Conservation (phyloP, 2,113 vertebrate species). For the Trogon surrucura region DNA sequence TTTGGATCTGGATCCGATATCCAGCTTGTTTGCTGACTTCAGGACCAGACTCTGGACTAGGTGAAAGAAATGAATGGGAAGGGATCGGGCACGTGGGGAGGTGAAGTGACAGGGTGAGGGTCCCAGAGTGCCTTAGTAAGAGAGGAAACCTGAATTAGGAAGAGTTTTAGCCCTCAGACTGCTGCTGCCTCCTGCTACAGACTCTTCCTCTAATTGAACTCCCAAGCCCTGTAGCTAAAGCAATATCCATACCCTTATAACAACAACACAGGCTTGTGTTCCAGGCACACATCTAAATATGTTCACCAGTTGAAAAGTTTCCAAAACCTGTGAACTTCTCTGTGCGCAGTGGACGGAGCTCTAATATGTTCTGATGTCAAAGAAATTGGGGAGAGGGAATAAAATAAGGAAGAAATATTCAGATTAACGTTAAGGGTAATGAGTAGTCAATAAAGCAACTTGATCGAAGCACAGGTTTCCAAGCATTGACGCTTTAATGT, state of each 20-base stretch:
- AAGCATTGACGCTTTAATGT: background rate
- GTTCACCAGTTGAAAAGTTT: slow-evolving; percentile 10
- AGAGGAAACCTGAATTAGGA: background rate
- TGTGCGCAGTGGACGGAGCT: background rate
- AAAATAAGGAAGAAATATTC: background rate
- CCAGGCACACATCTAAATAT: background rate
- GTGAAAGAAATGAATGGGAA: background rate
- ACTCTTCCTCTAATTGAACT: background rate
- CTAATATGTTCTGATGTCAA: background rate
- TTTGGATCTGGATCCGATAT: background rate
- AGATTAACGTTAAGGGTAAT: accelerated
- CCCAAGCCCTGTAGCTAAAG: background rate
- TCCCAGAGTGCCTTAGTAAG: background rate
- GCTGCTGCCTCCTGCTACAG: background rate
- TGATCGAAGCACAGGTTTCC: accelerated
- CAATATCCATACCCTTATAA: background rate
- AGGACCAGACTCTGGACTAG: background rate
- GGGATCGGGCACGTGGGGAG: accelerated
- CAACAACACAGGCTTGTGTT: background rate
- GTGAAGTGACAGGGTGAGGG: background rate
- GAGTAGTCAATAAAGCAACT: background rate
- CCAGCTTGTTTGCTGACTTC: background rate
- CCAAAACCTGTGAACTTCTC: background rate
- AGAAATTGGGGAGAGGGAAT: background rate
- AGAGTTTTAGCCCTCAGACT: background rate